These are phyloP conservation scores for Eulithis testata DNA, from an alignment of 2,888 invertebrate genomes.

Conservation along the genomic window DNA sequence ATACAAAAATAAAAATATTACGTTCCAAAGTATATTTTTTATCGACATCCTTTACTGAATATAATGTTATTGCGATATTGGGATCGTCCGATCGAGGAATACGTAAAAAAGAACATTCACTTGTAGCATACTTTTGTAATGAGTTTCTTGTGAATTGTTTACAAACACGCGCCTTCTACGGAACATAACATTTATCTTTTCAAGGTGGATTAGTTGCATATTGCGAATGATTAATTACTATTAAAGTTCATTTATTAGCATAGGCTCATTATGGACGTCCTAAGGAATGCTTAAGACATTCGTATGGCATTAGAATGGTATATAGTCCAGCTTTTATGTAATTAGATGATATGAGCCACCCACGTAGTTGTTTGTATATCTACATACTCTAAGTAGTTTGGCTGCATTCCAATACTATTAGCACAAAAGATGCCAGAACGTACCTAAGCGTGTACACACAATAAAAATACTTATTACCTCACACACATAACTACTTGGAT, in stretches of 20 bases:
- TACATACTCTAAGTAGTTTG: constrained; percentile 46
- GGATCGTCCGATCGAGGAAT: constrained; percentile 25
- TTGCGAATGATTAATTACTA: constrained; percentile 34
- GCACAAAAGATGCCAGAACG: constrained; percentile 50
- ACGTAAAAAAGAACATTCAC: constrained; percentile 30
- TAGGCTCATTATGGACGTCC: constrained; percentile 16
- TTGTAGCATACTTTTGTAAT: constrained; percentile 33
- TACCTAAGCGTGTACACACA: constrained; percentile 33
- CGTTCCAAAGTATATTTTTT: constrained; percentile 19
- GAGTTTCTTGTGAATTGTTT: constrained; percentile 36
- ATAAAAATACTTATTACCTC: constrained; percentile 35
- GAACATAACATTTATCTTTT: constrained; percentile 39
- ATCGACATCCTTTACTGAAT: constrained; percentile 19
- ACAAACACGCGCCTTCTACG: constrained; percentile 34
- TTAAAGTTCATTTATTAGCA: constrained; percentile 20
- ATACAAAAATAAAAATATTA: constrained; percentile 14
- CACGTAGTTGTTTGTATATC: constrained; percentile 38
- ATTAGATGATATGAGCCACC: constrained; percentile 26
- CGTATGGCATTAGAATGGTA: constrained; percentile 15
- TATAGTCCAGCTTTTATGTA: constrained; percentile 15
- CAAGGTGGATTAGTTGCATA: constrained; percentile 40
- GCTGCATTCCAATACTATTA: constrained; percentile 58
- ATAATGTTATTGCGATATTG: constrained; percentile 18
- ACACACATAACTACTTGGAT: constrained; percentile 20
- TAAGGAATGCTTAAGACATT: constrained; percentile 22